Base-by-base conservation (phyloP, 30 jellyfish, hydroid and myxozoan genomes). In the Turritopsis rubra region DNA sequence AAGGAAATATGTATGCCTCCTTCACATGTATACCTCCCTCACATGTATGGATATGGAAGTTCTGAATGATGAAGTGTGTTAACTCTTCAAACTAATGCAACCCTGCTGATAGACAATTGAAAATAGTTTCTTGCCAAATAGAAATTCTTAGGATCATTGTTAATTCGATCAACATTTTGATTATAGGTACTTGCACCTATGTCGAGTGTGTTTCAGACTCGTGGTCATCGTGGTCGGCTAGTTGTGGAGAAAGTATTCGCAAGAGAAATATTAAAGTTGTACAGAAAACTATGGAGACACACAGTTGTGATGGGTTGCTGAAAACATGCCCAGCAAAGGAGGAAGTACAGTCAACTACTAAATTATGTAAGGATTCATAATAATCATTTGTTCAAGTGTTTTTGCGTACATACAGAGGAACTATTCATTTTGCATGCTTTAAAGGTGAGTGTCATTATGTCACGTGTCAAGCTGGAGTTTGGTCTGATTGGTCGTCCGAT, bases 401-500 rank as follows among this genome's bases (percentile, higher is more conserved):
- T 41, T 41, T 5, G 60, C 60, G 60, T 41, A n/a, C n/a, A n/a
- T n/a, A n/a, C 60, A 41, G 5, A 41, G 60, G 60, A 41, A 41
- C n/a, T n/a, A n/a, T 41, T 41, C 60, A 41, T 5, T 41, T 41
- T 41, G n/a, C n/a, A n/a, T 24, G 7, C 18, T n/a, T 24, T 54
- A 3, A 24, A 85, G 93, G 93, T 79, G 31, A 79, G 23, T 85
- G 93, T 52, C 52, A 65, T 16, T 19, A 29, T 5, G 93, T 85
- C 70, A 27, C 22, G 8, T 85, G 93, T 52, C 28, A 18, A 13
- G 84, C 66, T 7, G 53, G 54, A 41, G 78, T 52, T n/a, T 85
- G 93, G 93, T 41, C 84, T 18, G 81, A 77, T 19, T 85, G 93
- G 93, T 54, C 89, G 9, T 83, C 93, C 7, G 81, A 65, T 3